Evolutionary conservation across 37 sponge, comb jelly and placozoan genomes (phyloP).

Genomic region (Geodia barretti): DNA sequence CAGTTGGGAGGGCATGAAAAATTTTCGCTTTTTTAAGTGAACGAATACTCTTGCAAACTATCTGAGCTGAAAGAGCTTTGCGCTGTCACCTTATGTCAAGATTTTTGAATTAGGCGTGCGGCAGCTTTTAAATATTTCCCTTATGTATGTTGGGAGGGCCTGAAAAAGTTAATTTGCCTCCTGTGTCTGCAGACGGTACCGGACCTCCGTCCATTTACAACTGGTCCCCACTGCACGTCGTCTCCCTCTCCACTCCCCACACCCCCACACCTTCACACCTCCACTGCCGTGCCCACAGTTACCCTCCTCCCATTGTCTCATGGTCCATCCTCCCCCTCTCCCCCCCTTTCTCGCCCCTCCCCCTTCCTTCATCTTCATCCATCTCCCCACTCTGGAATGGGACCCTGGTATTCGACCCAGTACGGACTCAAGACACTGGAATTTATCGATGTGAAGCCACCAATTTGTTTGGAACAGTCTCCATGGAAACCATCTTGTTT

Average conservation of each 20-base stretch:
- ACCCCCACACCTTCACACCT: background rate
- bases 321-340: background rate
- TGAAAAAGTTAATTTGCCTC: too few relatives aligned
- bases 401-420: background rate
- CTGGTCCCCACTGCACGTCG: background rate
- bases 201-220: background rate
- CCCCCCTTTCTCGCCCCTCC: background rate
- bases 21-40: too few relatives aligned
- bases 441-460: background rate
- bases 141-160: too few relatives aligned
- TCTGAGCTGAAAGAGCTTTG: too few relatives aligned
- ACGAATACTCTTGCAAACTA: too few relatives aligned
- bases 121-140: too few relatives aligned
- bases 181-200: too few relatives aligned
- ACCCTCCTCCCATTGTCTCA: background rate
- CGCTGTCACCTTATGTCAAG: too few relatives aligned
- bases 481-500: background rate
- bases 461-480: background rate
- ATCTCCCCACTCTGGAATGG: conserved; percentile 1
- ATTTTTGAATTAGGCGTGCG: too few relatives aligned
- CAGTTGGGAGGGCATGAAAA: too few relatives aligned
- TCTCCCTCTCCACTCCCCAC: background rate
- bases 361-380: background rate
- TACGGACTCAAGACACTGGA: background rate
- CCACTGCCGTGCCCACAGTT: background rate